Evolutionary conservation across 2,797 vertebrate genomes (phyloP).

Genomic region (Tachyglossus aculeatus): DNA sequence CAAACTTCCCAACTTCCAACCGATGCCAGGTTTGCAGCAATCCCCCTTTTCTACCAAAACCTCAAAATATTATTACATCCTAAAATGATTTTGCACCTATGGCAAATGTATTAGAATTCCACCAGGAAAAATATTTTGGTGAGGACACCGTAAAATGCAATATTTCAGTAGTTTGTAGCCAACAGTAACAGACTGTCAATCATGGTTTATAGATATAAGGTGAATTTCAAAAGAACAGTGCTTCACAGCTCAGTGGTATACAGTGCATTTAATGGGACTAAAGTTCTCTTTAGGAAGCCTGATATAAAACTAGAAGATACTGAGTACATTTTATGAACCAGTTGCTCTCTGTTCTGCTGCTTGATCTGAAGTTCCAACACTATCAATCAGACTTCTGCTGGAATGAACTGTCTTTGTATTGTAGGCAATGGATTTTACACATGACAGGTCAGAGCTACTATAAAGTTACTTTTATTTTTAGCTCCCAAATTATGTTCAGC

Average conservation of each 20-base stretch:
- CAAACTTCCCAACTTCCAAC: constrained; percentile 14
- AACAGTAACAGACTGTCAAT: constrained; percentile 66
- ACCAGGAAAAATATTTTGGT: constrained; percentile 57
- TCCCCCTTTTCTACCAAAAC: neutral
- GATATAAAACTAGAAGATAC: constrained; percentile 58
- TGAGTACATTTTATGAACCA: constrained; percentile 67
- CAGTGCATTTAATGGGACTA: constrained; percentile 59
- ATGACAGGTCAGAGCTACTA: constrained; percentile 64
- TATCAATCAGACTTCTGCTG: constrained; percentile 65
- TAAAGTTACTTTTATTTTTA: constrained; percentile 70
- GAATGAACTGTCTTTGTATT: constrained; percentile 60
- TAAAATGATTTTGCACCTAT: constrained; percentile 57
- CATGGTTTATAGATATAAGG: constrained; percentile 64
- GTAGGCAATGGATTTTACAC: constrained; percentile 66
- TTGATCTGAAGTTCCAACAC: constrained; percentile 61
- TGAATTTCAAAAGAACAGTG: constrained; percentile 59
- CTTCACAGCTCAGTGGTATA: constrained; percentile 59
- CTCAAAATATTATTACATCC: constrained; percentile 19
- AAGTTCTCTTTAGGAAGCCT: constrained; percentile 60
- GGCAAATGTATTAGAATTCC: constrained; percentile 49
- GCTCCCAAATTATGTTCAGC: constrained; percentile 63
- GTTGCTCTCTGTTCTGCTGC: constrained; percentile 57
- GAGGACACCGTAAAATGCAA: constrained; percentile 49
- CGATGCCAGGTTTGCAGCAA: constrained; percentile 12
- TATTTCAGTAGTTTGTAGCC: constrained; percentile 66